Evolutionary conservation across 2,113 vertebrate species (phyloP).

Genomic region (Chelonoidis abingdonii): DNA sequence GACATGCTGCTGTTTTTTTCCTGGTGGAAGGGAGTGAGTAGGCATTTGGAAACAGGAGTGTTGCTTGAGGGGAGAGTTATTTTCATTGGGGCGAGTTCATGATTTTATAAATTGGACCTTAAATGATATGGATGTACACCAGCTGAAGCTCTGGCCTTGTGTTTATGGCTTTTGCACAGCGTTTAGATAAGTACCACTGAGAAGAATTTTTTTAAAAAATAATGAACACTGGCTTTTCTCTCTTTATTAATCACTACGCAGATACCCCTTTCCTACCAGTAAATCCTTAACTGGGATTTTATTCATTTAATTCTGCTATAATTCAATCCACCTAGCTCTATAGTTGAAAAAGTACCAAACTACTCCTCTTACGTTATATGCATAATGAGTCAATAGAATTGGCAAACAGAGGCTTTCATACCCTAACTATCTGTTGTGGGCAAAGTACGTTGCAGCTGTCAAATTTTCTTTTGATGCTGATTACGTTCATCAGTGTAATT

Average conservation of each 20-base stretch:
- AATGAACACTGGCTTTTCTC: not conserved
- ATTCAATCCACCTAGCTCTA: not conserved
- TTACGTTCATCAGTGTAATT: slow-evolving; percentile 72
- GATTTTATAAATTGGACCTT: not conserved
- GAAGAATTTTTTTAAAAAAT: not conserved
- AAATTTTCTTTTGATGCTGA: slow-evolving; percentile 38
- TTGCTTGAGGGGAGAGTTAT: not conserved
- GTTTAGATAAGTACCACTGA: not conserved
- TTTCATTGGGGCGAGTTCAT: not conserved
- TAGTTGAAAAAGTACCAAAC: not conserved
- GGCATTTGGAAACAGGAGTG: not conserved
- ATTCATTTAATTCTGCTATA: not conserved
- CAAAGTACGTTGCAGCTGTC: not conserved
- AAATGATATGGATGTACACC: fast-evolving
- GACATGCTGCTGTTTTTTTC: not conserved
- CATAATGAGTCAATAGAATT: not conserved
- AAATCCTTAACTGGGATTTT: not conserved
- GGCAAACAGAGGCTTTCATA: not conserved
- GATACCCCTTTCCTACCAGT: not conserved
- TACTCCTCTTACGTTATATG: not conserved
- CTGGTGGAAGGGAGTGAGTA: not conserved
- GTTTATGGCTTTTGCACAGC: fast-evolving
- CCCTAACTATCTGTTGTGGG: not conserved
- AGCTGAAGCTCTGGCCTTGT: fast-evolving
- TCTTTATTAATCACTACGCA: not conserved